Base-by-base conservation (phyloP, 2,888 invertebrate genomes). In the Pachycephus smyrnensis region DNA sequence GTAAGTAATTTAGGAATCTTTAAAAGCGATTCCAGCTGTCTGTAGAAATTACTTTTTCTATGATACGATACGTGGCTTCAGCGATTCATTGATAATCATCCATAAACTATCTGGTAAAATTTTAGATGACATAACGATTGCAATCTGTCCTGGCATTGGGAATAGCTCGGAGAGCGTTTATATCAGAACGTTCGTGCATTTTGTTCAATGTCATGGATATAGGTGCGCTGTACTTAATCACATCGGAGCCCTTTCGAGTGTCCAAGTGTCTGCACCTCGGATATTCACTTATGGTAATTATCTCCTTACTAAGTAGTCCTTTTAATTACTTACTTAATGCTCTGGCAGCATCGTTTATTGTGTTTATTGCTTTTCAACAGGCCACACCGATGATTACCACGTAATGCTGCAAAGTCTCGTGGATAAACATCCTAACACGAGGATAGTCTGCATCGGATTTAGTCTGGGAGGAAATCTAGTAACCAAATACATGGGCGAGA, bases 151-250 rank as follows among this genome's bases (percentile, higher is more conserved):
- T 75, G 98, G 98, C 80, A 98, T 98, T 87, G 98, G 98, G 75
- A 98, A 98, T 92, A 97, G 97, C 73, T 98, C 98, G 73, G 98
- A 98, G 92, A 97, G 97, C 89, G 96, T 97, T 76, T 98, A 98
- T 92, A 97, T 98, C 81, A 94, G 98, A 81, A 98, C 98, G 31
- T 97, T 97, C 92, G 98, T 98, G 12, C 96, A 97, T 89, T 96
- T 97, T 92, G 97, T 97, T 23, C 97, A 98, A 91, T 96, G 96
- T 85, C 96, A 97, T 90, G 98, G 98, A 1, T 98, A 97, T 92
- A 93, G 98, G 82, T 98, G 98, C 91, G 97, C 97, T 6, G 98
- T 98, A 36, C 94, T 98, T 84, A 98, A 98, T 92, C 98, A 98
- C 91, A 95, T 98, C 82, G 98, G 98, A 15, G 98, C 97, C 6